Evolutionary conservation across 2,888 invertebrate species (phyloP).

Genomic region (Sarcophaga caerulescens): DNA sequence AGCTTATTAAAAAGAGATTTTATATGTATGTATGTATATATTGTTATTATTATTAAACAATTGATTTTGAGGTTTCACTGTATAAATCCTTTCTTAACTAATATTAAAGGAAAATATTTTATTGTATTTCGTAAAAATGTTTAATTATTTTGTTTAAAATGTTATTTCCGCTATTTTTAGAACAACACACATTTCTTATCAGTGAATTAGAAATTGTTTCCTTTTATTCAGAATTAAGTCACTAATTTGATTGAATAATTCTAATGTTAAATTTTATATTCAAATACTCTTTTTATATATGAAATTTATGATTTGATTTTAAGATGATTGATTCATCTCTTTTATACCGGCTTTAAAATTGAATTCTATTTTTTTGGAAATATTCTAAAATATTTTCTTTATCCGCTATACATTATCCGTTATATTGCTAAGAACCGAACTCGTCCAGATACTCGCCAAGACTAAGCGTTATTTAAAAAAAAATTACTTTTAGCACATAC

Average conservation of each 20-base stretch:
- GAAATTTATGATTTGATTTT: no score
- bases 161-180: slow-evolving; percentile 46
- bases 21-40: no score
- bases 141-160: background rate
- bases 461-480: slow-evolving; percentile 68
- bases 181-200: slow-evolving; percentile 47
- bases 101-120: background rate
- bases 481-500: slow-evolving; percentile 38
- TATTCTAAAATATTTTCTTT: slow-evolving; percentile 2
- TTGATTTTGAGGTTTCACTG: no score
- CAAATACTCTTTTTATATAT: background rate
- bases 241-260: slow-evolving; percentile 3
- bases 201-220: slow-evolving; percentile 42
- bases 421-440: slow-evolving; percentile 62
- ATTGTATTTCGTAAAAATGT: slow-evolving; percentile 4
- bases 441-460: slow-evolving; percentile 67
- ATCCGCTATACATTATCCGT: slow-evolving; percentile 17
- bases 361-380: background rate
- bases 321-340: background rate
- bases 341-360: slow-evolving; percentile 23
- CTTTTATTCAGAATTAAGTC: slow-evolving; percentile 34
- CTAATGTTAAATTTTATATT: background rate
- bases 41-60: no score
- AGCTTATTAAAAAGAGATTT: no score
- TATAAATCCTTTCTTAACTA: background rate